Evolutionary conservation across 1,140 invertebrate species (phyloP), one percentile per base, ranked within the genome.

Genomic region (Leucophenga varia): DNA sequence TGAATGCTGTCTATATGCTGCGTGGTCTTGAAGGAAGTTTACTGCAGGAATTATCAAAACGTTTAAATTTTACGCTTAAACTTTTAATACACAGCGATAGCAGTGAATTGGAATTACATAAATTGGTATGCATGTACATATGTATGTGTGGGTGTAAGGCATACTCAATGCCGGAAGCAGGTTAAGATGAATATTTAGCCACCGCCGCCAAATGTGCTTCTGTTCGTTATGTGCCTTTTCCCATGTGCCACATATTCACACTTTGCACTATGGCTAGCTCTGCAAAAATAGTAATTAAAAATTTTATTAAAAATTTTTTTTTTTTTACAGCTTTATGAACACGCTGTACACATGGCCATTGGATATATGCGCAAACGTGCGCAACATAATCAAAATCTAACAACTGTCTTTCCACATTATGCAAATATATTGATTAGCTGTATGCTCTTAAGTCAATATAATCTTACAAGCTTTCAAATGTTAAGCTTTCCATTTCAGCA

Each of bases 31-130:
- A 60, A 40, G 53, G 58, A 1, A 48, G 36, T 0, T 21, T 59
- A 17, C 49, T 60, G 14, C 44, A 42, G 36, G 49, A 56, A 7
- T 12, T 60, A 14, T 43, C 53, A 3, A 51, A 18, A 12, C 13
- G 53, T 28, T 59, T 60, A 57, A 60, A 60, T 44, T 60, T 60
- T 2, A 52, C 32, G n/a, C 14, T 46, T 56, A 10, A 38, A n/a
- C 1, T 37, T 59, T n/a, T n/a, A n/a, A n/a, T n/a, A n/a, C n/a
- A n/a, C n/a, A n/a, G n/a, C n/a, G n/a, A n/a, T n/a, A n/a, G n/a
- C n/a, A n/a, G n/a, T n/a, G n/a, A n/a, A n/a, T n/a, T n/a, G n/a
- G n/a, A n/a, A n/a, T n/a, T n/a, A n/a, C n/a, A n/a, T n/a, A n/a
- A n/a, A n/a, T n/a, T n/a, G n/a, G n/a, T n/a, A n/a, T n/a, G n/a